Evolutionary conservation across 2,797 vertebrate genomes (phyloP).

Genomic region (Sebastes cheni): DNA sequence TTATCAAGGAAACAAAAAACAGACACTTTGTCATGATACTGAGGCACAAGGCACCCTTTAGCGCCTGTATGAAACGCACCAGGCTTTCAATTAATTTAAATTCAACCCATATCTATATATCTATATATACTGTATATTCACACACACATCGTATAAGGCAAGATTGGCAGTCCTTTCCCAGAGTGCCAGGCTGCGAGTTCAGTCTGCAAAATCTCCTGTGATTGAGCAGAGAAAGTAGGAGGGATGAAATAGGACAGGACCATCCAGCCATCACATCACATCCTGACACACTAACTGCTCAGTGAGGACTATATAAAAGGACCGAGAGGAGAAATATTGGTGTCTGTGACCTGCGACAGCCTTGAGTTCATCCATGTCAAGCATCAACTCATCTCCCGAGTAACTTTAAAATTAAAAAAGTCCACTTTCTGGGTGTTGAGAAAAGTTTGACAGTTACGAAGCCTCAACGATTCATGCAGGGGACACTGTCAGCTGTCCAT

Average conservation of each 20-base stretch:
- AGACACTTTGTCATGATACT: no score
- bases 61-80: no score
- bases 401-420: neutral
- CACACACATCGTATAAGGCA: neutral
- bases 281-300: neutral
- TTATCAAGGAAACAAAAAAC: accelerated
- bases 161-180: neutral
- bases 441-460: neutral
- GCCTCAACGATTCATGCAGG: neutral
- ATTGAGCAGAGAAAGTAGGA: neutral
- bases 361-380: neutral
- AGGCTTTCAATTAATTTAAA: no score
- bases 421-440: neutral
- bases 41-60: no score
- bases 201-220: neutral
- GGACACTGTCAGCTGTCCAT: neutral
- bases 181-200: neutral
- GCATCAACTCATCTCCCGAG: neutral
- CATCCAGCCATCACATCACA: conserved; percentile 16
- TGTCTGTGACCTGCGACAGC: neutral
- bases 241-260: conserved; percentile 5
- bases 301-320: neutral
- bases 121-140: no score
- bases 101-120: no score
- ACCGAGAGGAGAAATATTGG: neutral